Evolutionary conservation across 2,888 invertebrate genomes (phyloP), one percentile per base, ranked within the genome.

Genomic region (Camptogramma bilineatum): DNA sequence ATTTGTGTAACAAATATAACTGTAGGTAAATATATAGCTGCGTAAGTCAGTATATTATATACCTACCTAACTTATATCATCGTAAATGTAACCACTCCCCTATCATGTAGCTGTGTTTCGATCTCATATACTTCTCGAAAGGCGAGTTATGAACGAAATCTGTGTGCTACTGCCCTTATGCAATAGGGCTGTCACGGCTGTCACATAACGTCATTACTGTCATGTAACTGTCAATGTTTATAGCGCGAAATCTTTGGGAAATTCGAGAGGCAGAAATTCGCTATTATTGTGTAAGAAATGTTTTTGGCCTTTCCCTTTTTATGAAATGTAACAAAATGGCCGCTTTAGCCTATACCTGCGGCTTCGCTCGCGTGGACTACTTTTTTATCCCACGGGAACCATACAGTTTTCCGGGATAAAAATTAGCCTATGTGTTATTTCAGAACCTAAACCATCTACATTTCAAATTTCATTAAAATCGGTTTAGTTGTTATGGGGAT

Each of bases 41-140:
- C 34, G 13, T 39, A 39, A 39, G 13, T 39, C 34, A 39, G 13
- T 28, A 8, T n/a, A n/a, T n/a, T n/a, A n/a, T n/a, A n/a, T n/a
- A n/a, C n/a, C n/a, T n/a, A n/a, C 28, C 7, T 28, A 28, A 28
- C 28, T 28, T 8, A 28, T 8, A 13, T 13, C 34, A 39, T 39
- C 34, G 51, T 54, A 44, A 39, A 16, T 16, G 13, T 34, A 51
- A 55, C 51, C 80, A 79, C 77, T 75, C 81, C 79, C 68, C 74
- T 79, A 77, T 76, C 81, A 72, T 73, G 80, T 81, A 57, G 57
- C 21, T 52, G 47, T 60, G 67, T 75, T 80, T 80, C 79, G 77
- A 75, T 73, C 75, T 78, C 77, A 73, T 82, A 81, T 77, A 83
- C 81, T 76, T 79, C 74, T 75, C 74, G 56, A 19, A 54, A 78